These are phyloP conservation scores for Heteronetta atricapilla DNA, from an alignment of 2,113 vertebrate genomes.

Conservation along the genomic window DNA sequence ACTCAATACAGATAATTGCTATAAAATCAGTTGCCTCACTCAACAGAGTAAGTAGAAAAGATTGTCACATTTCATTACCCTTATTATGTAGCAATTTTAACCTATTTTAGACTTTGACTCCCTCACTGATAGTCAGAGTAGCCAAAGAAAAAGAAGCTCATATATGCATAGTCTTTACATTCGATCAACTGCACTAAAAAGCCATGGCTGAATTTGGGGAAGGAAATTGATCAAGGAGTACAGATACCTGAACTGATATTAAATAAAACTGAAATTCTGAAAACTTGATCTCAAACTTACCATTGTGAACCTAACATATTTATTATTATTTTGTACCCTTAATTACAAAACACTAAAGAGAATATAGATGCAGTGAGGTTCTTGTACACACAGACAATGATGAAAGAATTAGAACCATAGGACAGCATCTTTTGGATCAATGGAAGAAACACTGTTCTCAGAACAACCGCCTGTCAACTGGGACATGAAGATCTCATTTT, in stretches of 20 bases:
- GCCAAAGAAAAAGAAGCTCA: background rate
- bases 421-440: background rate
- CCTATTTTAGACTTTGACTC: conserved; percentile 21
- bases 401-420: background rate
- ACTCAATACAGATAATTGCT: background rate
- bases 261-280: background rate
- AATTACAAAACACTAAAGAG: background rate
- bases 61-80: background rate
- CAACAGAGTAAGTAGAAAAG: conserved; percentile 22
- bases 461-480: background rate
- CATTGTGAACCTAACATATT: background rate
- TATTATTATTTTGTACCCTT: background rate
- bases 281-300: background rate
- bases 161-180: background rate
- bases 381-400: background rate
- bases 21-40: conserved; percentile 30
- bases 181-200: background rate
- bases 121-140: background rate
- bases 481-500: background rate
- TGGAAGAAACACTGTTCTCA: background rate
- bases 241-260: background rate
- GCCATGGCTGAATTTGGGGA: no score
- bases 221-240: background rate
- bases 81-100: conserved; percentile 21
- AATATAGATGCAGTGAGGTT: background rate